These are phyloP conservation scores for Sebastes vulpes DNA, from an alignment of 2,797 vertebrate species.

Conservation along the genomic window DNA sequence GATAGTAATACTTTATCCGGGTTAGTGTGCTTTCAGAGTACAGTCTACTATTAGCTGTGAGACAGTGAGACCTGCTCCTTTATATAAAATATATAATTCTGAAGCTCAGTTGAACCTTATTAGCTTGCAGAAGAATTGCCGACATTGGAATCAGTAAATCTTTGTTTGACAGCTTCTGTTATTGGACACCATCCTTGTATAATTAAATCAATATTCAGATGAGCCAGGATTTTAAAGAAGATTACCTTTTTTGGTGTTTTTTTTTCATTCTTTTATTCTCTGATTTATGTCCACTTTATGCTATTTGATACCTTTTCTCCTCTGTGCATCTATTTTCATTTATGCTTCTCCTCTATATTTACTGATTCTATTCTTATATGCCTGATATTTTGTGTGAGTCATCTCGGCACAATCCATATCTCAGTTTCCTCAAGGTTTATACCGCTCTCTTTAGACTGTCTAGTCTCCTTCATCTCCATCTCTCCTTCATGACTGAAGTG, in stretches of 20 bases:
- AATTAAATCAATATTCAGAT: slow-evolving; percentile 14
- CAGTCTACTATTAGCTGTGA: neutral
- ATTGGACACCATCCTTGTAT: neutral
- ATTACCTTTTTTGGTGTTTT: neutral
- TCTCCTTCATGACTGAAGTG: slow-evolving; percentile 41
- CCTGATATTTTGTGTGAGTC: neutral
- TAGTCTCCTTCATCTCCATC: slow-evolving; percentile 39
- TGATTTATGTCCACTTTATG: neutral
- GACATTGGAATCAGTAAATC: neutral
- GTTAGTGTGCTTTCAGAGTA: neutral
- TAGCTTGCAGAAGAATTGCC: neutral
- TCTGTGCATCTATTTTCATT: neutral
- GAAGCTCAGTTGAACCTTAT: neutral
- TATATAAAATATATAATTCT: neutral
- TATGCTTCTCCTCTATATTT: neutral
- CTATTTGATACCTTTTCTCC: neutral
- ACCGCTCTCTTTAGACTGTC: neutral
- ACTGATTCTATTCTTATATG: neutral
- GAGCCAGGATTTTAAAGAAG: neutral
- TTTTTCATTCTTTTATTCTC: neutral
- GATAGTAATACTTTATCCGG: accelerated
- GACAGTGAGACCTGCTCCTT: neutral
- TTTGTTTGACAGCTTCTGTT: neutral
- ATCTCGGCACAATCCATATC: neutral
- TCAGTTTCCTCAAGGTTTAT: slow-evolving; percentile 24